Percentiles rank a stretch among this genome's conserved stretches.
phyloP scores from a whole-genome alignment of 1,140 invertebrate species.

The Lethocerus indicus region DNA sequence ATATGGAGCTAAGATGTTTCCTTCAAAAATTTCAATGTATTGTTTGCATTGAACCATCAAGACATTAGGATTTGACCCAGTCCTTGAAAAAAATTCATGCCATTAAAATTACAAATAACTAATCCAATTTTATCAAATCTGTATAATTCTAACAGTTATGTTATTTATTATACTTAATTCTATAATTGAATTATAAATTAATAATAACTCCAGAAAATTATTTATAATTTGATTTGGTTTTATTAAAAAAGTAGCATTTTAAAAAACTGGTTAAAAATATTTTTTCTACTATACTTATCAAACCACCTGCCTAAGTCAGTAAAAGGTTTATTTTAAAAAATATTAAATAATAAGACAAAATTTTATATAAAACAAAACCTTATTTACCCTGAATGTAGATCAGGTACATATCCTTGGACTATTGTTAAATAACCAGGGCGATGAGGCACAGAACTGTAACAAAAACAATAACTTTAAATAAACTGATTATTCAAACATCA shows the following conservation, averaged over 20 bases:
- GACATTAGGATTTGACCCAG: conserved; percentile 25
- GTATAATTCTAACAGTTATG: neutral
- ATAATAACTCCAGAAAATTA: neutral
- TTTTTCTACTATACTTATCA: neutral
- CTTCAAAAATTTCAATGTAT: conserved; percentile 59
- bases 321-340: neutral
- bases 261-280: neutral
- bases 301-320: neutral
- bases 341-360: neutral
- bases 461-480: neutral
- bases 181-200: neutral
- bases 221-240: too few relatives aligned
- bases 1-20: conserved; percentile 67
- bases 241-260: neutral
- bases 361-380: conserved; percentile 19
- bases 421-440: conserved; percentile 10
- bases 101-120: neutral
- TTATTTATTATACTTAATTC: neutral
- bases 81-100: conserved; percentile 6
- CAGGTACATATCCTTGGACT: conserved; percentile 19
- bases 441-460: conserved; percentile 6
- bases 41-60: conserved; percentile 37
- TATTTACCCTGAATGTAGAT: conserved; percentile 23
- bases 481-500: neutral
- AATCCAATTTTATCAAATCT: neutral